Percentiles rank a stretch among this genome's conserved stretches.
Evolutionary conservation across 2,113 vertebrate genomes (phyloP).

Genomic region (Campylomormyrus tamandua): DNA sequence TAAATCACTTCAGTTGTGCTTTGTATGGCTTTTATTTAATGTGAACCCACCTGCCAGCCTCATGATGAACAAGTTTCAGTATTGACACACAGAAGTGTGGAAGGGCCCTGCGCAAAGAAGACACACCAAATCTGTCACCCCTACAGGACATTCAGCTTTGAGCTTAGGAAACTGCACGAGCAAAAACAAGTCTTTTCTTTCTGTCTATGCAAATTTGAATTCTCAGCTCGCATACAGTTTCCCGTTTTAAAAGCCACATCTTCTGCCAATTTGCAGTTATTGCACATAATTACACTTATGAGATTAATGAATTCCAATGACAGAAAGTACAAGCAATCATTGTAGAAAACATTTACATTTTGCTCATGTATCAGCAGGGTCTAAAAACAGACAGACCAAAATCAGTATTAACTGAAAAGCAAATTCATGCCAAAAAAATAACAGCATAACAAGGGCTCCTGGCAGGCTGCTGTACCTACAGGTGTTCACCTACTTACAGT

Average conservation of each 20-base stretch:
- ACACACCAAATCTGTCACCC: not conserved
- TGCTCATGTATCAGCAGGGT: not conserved
- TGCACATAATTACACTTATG: not conserved
- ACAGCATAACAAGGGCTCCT: not conserved
- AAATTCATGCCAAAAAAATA: not conserved
- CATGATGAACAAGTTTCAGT: slow-evolving; percentile 38
- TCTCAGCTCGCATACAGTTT: not conserved
- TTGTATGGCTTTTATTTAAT: not conserved
- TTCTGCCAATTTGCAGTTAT: not conserved
- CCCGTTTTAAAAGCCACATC: not conserved
- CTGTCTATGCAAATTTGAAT: not conserved
- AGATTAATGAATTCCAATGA: not conserved
- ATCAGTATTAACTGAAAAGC: not conserved
- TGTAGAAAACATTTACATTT: not conserved
- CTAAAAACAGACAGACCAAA: not conserved
- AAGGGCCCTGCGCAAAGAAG: not conserved
- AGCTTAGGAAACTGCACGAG: not conserved
- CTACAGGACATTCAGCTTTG: not conserved
- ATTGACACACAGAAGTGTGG: not conserved
- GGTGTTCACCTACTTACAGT: not conserved
- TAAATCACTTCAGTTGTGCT: not conserved
- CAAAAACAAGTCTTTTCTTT: not conserved
- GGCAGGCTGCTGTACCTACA: not conserved
- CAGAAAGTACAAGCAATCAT: not conserved
- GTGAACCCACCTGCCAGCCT: slow-evolving; percentile 53